These are phyloP conservation scores for Ormyrus labotus DNA, from an alignment of 2,888 invertebrate species.

Conservation along the genomic window DNA sequence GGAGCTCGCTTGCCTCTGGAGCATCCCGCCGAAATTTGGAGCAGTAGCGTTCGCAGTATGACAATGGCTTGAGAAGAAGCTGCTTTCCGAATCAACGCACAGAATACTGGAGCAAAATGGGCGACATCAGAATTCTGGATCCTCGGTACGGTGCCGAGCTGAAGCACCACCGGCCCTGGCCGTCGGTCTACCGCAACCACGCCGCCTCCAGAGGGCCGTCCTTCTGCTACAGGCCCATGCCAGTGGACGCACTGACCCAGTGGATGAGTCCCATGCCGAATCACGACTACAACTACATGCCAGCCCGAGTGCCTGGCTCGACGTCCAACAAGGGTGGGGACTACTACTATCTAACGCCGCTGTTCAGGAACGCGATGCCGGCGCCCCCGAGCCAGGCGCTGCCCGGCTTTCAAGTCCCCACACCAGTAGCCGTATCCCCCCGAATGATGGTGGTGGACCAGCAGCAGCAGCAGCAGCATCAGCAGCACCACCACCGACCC, in stretches of 20 bases:
- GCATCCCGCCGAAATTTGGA: no score
- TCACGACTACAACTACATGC: constrained; percentile 78
- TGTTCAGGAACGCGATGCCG: constrained; percentile 82
- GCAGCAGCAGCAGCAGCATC: constrained; percentile 67
- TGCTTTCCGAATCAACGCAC: not conserved
- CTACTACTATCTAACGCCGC: constrained; percentile 83
- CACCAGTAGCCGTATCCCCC: constrained; percentile 66
- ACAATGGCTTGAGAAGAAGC: not conserved
- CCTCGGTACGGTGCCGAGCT: constrained; percentile 76
- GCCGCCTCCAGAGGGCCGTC: constrained; percentile 69
- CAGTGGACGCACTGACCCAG: constrained; percentile 76
- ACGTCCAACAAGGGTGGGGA: constrained; percentile 75
- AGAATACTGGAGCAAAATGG: constrained; percentile 70
- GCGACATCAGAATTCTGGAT: constrained; percentile 79
- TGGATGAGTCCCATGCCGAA: constrained; percentile 77
- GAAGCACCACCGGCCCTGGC: constrained; percentile 81
- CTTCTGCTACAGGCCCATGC: constrained; percentile 76
- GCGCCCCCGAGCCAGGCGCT: constrained; percentile 73
- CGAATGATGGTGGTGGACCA: constrained; percentile 72
- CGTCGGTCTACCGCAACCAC: constrained; percentile 79
- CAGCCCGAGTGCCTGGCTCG: constrained; percentile 74
- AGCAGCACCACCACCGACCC: constrained; percentile 28
- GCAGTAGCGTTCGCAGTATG: not conserved
- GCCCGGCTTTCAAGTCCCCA: constrained; percentile 62
- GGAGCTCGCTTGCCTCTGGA: not conserved